Conservation (phyloP, 2,113 vertebrate genomes). For the Lepus europaeus region DNA sequence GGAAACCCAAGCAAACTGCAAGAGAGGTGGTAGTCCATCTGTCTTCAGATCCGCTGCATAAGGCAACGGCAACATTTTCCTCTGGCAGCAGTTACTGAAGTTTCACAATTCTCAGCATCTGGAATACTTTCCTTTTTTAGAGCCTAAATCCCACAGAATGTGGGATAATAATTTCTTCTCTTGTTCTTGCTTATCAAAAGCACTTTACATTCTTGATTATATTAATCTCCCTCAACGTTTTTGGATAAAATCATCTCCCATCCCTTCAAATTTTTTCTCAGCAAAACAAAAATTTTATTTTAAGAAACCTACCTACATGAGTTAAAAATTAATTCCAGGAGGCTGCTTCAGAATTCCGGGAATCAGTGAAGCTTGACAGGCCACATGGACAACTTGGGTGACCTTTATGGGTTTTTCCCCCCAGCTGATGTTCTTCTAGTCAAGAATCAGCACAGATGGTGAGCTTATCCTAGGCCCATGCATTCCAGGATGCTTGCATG, state of each 20-base stretch:
- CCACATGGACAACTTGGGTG: slow-evolving; percentile 38
- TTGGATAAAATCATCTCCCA: background rate
- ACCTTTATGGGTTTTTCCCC: slow-evolving; percentile 65
- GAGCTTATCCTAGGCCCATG: slow-evolving; percentile 36
- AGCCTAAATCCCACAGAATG: background rate
- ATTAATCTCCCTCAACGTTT: background rate
- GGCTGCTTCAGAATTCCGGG: slow-evolving; percentile 80
- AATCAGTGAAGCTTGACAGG: slow-evolving; percentile 70
- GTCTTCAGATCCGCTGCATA: background rate
- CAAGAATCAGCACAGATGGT: slow-evolving; percentile 64
- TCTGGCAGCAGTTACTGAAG: background rate
- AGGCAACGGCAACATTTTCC: background rate
- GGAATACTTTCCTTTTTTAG: background rate
- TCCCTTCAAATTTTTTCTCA: background rate
- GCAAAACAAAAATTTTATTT: slow-evolving; percentile 40
- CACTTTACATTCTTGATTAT: background rate
- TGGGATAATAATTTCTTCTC: background rate
- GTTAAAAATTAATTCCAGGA: slow-evolving; percentile 85
- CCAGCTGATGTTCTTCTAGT: slow-evolving; percentile 58
- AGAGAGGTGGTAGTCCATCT: background rate
- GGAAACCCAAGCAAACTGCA: background rate
- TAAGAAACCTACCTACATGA: slow-evolving; percentile 66
- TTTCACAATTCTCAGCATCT: background rate
- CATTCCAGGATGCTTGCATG: background rate
- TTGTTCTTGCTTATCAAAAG: background rate